These are phyloP conservation scores for Hylia prasina DNA, from an alignment of 2,113 vertebrate genomes.

Conservation along the genomic window DNA sequence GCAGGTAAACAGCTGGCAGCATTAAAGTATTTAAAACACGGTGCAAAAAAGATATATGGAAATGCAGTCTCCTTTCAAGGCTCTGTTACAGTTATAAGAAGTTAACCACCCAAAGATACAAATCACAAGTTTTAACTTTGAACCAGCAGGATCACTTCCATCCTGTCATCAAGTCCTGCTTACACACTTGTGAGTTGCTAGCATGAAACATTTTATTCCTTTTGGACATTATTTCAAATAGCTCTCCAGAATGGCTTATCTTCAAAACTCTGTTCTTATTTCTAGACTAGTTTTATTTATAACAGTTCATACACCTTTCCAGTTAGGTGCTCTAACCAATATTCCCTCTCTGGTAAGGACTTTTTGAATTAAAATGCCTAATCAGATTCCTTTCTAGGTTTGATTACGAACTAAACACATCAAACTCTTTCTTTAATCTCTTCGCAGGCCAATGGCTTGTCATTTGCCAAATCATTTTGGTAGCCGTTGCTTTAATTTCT, in stretches of 20 bases:
- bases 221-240: background rate
- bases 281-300: background rate
- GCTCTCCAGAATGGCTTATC: background rate
- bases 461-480: background rate
- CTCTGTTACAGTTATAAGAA: background rate
- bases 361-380: background rate
- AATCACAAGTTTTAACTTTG: conserved; percentile 16
- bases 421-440: background rate
- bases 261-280: background rate
- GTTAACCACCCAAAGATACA: conserved; percentile 5
- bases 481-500: background rate
- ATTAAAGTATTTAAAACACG: conserved; percentile 35
- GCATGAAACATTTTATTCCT: background rate
- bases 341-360: background rate
- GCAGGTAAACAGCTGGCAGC: conserved; percentile 48
- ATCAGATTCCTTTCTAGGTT: background rate
- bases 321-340: background rate
- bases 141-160: background rate
- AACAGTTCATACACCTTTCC: background rate
- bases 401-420: background rate
- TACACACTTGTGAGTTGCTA: background rate
- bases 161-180: background rate
- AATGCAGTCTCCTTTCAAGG: conserved; percentile 25
- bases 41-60: conserved; percentile 19
- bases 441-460: background rate